Percentiles rank a stretch among this genome's conserved stretches.
Evolutionary conservation across 2,888 invertebrate species (phyloP).

Genomic region (Andrena flavipes): DNA sequence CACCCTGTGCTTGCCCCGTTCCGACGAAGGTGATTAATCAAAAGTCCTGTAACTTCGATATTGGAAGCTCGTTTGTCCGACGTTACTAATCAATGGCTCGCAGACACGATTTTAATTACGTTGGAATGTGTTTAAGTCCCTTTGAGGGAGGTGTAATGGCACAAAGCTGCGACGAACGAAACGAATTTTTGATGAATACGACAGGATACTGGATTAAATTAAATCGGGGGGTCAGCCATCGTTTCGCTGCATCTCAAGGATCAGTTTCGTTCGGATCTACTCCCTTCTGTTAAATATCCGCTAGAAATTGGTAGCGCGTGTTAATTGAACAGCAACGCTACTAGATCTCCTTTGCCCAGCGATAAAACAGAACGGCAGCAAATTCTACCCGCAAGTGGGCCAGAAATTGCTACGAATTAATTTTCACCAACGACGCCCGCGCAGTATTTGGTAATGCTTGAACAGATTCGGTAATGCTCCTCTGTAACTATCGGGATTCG

Average conservation of each 20-base stretch:
- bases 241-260: not conserved
- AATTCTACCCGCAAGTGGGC: conserved; percentile 12
- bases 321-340: not conserved
- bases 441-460: conserved; percentile 40
- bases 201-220: not conserved
- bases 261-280: not conserved
- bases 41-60: conserved; percentile 43
- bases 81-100: conserved; percentile 18
- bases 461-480: conserved; percentile 39
- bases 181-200: not conserved
- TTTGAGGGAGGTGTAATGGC: not conserved
- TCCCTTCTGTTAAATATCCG: not conserved
- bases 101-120: conserved; percentile 27
- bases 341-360: not conserved
- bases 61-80: conserved; percentile 45
- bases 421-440: conserved; percentile 21
- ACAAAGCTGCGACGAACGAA: not conserved
- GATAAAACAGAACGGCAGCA: not conserved
- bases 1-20: conserved; percentile 39
- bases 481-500: conserved; percentile 35
- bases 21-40: conserved; percentile 57
- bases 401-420: conserved; percentile 45
- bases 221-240: not conserved
- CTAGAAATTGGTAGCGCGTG: not conserved
- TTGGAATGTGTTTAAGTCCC: not conserved